These are phyloP conservation scores for Thereva nobilitata DNA, from an alignment of 2,888 invertebrate genomes.

Conservation along the genomic window DNA sequence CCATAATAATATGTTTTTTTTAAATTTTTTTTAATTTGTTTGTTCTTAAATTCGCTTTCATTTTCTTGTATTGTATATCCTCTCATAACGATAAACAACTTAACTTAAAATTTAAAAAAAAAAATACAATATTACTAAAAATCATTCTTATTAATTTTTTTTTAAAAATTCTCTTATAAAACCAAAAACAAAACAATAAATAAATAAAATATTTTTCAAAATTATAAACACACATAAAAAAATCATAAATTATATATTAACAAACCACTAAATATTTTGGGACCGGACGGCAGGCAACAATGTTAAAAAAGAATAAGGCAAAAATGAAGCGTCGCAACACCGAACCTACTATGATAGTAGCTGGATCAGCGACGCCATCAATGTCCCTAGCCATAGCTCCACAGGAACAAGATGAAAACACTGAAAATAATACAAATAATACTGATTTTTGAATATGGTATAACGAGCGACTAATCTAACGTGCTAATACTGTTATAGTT, in stretches of 20 bases:
- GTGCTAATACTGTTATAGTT: constrained; percentile 50
- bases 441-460: constrained; percentile 73
- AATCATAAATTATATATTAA: constrained; percentile 23
- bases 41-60: no score
- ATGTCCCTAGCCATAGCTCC: constrained; percentile 59
- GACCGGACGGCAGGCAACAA: constrained; percentile 83
- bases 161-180: neutral
- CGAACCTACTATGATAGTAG: constrained; percentile 74
- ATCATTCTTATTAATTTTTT: neutral
- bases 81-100: no score
- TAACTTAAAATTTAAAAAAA: no score
- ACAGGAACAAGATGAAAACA: constrained; percentile 49
- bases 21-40: no score
- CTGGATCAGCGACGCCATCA: constrained; percentile 55
- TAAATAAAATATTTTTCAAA: constrained; percentile 14
- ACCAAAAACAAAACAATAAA: constrained; percentile 12
- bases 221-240: neutral
- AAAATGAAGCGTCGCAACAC: constrained; percentile 97
- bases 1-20: no score
- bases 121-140: no score
- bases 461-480: constrained; percentile 72
- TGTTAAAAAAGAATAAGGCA: constrained; percentile 97
- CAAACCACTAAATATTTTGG: constrained; percentile 38
- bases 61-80: no score
- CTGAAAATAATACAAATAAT: constrained; percentile 57